Evolutionary conservation across 2,113 vertebrate species (phyloP), one percentile per base, ranked within the genome.

Genomic region (Spheniscus mendiculus): DNA sequence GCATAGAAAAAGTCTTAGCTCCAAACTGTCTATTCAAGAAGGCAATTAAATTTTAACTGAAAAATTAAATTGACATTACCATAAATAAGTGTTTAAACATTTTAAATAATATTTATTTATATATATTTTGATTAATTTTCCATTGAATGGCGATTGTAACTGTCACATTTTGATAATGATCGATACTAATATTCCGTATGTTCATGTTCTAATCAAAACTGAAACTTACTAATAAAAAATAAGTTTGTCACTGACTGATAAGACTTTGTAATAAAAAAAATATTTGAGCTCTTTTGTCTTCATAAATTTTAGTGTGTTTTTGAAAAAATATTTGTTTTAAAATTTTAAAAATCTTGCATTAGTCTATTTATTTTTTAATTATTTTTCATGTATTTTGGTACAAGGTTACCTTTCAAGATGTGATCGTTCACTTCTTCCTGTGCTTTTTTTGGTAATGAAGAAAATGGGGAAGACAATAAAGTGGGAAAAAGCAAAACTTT

Each of bases 401-500:
- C 10, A 56, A 25, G 1, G 2, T 49, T 82, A 45, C 5, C 9
- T 82, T 82, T 82, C 23, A 81, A 12, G 25, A 62, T 12, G 5
- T 34, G 11, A 17, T 25, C 8, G 44, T 76, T 44, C 29, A 44
- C 1, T 2, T 70, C 5, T 45, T 82, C 9, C 3, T 73, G 3
- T 34, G 21, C 0, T n/a, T 50, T n/a, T 69, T 81, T 73, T 49
- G 30, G 1, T 52, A 74, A 74, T 45, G 17, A 49, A 9, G 38
- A 74, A 61, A 87, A 34, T 38, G 1, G 5, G 3, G 5, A 65
- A 56, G 16, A n/a, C 0, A 65, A 66, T 3, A 29, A 34, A 76
- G 4, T 26, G 8, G 11, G 26, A 3, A 52, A 42, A 72, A 55
- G 0, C 1, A n/a, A 62, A 63, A n/a, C 0, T 0, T 11, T 22